phyloP scores from a whole-genome alignment of 2,888 invertebrate species.

The Mantis religiosa region DNA sequence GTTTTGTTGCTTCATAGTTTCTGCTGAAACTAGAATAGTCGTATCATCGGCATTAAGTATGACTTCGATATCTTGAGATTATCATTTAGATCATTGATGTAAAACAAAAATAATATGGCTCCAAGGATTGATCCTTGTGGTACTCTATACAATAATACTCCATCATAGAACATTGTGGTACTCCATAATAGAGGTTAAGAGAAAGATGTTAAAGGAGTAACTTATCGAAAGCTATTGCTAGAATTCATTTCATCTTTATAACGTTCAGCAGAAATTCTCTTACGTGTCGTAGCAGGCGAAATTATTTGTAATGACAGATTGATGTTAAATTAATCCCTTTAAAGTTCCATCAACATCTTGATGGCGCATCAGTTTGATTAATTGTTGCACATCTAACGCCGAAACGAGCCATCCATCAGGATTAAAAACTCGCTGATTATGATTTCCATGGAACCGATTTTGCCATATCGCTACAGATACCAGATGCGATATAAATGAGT shows the following conservation, averaged over 20 bases:
- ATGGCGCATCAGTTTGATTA: not conserved
- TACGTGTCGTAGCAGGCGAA: not conserved
- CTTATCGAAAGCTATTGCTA: not conserved
- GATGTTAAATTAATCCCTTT: not conserved
- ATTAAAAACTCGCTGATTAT: not conserved
- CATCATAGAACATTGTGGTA: too few species aligned
- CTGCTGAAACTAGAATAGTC: too few species aligned
- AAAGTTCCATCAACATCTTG: not conserved
- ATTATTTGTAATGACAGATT: not conserved
- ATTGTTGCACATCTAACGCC: not conserved
- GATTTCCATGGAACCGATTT: not conserved
- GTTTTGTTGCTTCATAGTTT: too few species aligned
- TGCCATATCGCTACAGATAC: not conserved
- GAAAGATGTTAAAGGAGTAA: too few species aligned
- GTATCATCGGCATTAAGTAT: too few species aligned
- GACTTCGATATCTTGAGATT: too few species aligned
- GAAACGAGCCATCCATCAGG: not conserved
- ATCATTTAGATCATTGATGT: too few species aligned
- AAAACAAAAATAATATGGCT: too few species aligned
- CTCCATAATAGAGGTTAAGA: too few species aligned
- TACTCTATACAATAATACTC: too few species aligned
- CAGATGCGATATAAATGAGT: not conserved
- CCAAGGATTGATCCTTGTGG: too few species aligned
- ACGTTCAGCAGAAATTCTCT: not conserved
- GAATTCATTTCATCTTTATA: not conserved